Percentiles rank a stretch among this genome's conserved stretches.
phyloP scores from a whole-genome alignment of 2,797 vertebrate species.

The Clarias laeviceps region DNA sequence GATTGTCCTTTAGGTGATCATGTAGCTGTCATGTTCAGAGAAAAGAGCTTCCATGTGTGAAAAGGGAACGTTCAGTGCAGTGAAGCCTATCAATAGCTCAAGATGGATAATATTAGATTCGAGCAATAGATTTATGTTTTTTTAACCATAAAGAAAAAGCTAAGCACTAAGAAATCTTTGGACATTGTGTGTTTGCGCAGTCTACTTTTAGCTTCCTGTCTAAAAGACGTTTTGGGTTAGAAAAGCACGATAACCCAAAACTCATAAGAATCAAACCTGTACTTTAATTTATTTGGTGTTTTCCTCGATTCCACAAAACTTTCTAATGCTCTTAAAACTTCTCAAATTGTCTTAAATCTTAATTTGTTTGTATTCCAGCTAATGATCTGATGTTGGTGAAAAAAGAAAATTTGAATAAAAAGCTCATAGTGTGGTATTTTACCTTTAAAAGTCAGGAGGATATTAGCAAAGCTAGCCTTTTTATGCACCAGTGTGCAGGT shows the following conservation, averaged over 20 bases:
- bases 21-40: neutral
- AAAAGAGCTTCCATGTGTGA: neutral
- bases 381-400: neutral
- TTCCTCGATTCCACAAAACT: neutral
- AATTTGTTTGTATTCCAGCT: neutral
- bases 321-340: too few relatives aligned
- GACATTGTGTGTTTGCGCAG: neutral
- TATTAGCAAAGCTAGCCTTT: neutral
- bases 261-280: neutral
- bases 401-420: neutral
- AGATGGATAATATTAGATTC: neutral
- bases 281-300: neutral
- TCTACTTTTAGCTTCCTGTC: neutral
- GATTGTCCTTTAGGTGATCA: neutral
- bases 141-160: neutral
- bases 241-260: too few relatives aligned
- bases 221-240: neutral
- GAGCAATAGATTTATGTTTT: neutral
- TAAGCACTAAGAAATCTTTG: neutral
- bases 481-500: neutral
- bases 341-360: too few relatives aligned
- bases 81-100: neutral
- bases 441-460: neutral
- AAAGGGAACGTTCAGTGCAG: neutral
- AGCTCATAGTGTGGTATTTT: neutral